Conservation (phyloP, 92 coral and sea anemone genomes). For the Umimayanthus kanabou region DNA sequence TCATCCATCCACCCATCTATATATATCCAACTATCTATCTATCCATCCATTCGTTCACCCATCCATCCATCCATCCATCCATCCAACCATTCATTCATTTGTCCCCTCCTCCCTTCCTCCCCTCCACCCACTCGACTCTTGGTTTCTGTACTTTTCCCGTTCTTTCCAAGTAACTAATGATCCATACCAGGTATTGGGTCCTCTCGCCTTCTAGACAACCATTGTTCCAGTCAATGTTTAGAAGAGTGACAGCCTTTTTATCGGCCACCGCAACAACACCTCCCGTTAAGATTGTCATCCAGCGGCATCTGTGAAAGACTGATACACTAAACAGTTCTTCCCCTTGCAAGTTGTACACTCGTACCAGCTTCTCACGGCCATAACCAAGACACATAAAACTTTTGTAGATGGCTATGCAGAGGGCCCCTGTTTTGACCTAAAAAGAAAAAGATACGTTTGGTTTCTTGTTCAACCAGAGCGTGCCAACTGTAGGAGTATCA, state of each 20-base stretch:
- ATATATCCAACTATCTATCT: too few species aligned
- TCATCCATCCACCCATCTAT: background rate
- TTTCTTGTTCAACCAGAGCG: too few species aligned
- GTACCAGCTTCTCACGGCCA: slow-evolving; percentile 11
- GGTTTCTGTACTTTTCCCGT: background rate
- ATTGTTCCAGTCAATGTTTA: slow-evolving; percentile 11
- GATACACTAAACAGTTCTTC: background rate
- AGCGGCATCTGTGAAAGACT: background rate
- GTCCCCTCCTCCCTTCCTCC: background rate
- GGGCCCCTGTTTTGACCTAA: background rate
- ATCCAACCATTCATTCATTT: background rate
- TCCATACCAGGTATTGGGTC: background rate
- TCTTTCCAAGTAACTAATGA: background rate
- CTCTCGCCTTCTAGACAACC: background rate
- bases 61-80: too few species aligned
- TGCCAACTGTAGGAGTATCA: too few species aligned
- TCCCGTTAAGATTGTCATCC: background rate
- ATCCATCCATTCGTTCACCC: too few species aligned
- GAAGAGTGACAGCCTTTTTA: background rate
- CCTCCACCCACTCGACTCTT: background rate
- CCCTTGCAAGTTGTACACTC: slow-evolving; percentile 17
- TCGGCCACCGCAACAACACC: slow-evolving; percentile 11
- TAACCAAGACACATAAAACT: slow-evolving; percentile 9
- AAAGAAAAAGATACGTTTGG: too few species aligned
- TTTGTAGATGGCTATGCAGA: background rate